phyloP scores from a whole-genome alignment of 2,797 vertebrate species.

The Bovichtus diacanthus region DNA sequence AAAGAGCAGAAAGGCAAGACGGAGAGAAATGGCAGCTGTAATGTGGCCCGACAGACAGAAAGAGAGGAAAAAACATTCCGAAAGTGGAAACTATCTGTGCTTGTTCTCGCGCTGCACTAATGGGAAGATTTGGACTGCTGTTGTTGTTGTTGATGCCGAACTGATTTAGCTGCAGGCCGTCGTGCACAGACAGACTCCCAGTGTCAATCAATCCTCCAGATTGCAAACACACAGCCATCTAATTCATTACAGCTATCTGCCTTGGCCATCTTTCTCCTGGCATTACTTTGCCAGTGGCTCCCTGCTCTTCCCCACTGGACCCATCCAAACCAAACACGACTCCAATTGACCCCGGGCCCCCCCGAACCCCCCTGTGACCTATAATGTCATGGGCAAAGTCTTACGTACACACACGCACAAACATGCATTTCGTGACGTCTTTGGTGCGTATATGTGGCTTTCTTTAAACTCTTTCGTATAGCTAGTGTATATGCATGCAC shows the following conservation, averaged over 20 bases:
- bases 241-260: constrained; percentile 75
- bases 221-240: constrained; percentile 73
- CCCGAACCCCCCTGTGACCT: constrained; percentile 43
- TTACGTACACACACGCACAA: neutral
- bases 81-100: constrained; percentile 62
- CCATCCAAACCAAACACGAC: constrained; percentile 66
- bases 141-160: constrained; percentile 69
- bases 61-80: constrained; percentile 50
- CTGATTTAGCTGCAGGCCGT: constrained; percentile 72
- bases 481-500: neutral
- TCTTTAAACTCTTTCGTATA: neutral
- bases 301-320: constrained; percentile 51
- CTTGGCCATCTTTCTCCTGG: constrained; percentile 67
- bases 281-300: constrained; percentile 67
- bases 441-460: neutral
- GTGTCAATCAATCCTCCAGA: constrained; percentile 77
- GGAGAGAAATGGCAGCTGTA: constrained; percentile 52
- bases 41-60: constrained; percentile 51
- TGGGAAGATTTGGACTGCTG: constrained; percentile 65
- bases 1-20: constrained; percentile 47
- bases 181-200: constrained; percentile 61
- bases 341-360: constrained; percentile 58
- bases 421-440: neutral
- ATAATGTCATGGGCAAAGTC: constrained; percentile 46
- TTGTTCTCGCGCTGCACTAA: constrained; percentile 60